Conservation (phyloP, 2,888 invertebrate genomes). For the Epinotia bilunana region DNA sequence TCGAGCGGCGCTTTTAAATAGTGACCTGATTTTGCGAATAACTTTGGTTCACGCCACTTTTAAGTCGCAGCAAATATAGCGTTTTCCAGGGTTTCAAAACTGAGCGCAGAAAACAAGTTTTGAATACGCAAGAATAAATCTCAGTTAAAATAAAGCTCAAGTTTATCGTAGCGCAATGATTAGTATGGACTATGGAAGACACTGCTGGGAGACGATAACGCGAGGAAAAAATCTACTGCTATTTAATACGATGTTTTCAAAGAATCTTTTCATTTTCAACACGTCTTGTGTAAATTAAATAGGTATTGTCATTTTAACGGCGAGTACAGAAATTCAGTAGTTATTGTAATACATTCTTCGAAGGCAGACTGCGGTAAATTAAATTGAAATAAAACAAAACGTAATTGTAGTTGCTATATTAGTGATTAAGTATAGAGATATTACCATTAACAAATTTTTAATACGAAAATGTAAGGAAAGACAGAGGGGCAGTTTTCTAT, state of each 20-base stretch:
- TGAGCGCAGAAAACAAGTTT: neutral
- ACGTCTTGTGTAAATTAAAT: neutral
- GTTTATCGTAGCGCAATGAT: slow-evolving; percentile 1
- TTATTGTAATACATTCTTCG: too few species aligned
- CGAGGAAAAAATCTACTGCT: neutral
- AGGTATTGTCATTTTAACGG: neutral
- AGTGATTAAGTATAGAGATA: too few species aligned
- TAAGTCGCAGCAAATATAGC: neutral
- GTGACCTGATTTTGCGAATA: neutral
- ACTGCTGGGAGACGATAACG: neutral
- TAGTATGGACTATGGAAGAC: neutral
- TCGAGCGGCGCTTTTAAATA: neutral
- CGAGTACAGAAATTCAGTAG: too few species aligned
- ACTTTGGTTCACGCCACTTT: neutral
- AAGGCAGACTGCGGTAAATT: too few species aligned
- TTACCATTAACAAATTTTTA: neutral
- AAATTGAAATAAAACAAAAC: too few species aligned
- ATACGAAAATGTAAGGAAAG: neutral
- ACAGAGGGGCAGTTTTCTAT: neutral
- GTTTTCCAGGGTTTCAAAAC: slow-evolving; percentile 6
- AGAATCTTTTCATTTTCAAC: neutral
- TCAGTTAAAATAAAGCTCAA: neutral
- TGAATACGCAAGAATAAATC: slow-evolving; percentile 16
- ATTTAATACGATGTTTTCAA: neutral
- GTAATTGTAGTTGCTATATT: too few species aligned